Evolutionary conservation across 2,797 vertebrate genomes (phyloP), one percentile per base, ranked within the genome.

Genomic region (Eremophila alpestris): DNA sequence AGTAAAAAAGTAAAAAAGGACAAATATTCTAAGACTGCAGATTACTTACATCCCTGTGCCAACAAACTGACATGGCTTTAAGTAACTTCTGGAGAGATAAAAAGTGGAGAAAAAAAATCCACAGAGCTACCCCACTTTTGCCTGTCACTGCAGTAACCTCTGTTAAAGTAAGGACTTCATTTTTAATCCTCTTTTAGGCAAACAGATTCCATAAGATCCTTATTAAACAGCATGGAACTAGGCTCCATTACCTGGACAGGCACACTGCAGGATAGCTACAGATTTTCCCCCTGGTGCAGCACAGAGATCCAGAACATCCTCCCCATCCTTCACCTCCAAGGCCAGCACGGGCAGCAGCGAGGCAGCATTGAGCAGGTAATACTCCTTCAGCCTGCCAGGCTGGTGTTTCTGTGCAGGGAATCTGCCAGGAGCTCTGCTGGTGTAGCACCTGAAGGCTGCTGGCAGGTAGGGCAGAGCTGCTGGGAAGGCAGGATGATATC

Each of bases 211-310:
- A 74, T 7, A 29, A 83, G 40, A 83, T 10, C 16, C 21, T 34
- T 48, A 76, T 2, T 15, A 20, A 78, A 56, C 15, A 83, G 52
- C 5, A 24, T 0, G 2, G 27, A 73, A 46, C 23, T 41, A 63
- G 13, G 5, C 16, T n/a, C 70, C 21, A 7, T 93, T 98, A 99
- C 99, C 99, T 98, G 99, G 99, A 27, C 32, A 97, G 34, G 98
- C 98, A 93, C 98, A 98, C 94, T 99, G 99, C 93, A 99, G 96
- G 48, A 99, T 78, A 48, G 98, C 98, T 29, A 99, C 36, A 8
- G 99, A 98, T 98, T 99, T 99, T 13, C 99, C 99, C 56, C 99
- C 99, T 10, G 99, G 99, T 26, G 99, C 99, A 56, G 99, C 98
- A 94, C 99, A 99, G 90, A 99, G 97, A 97, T 99, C 99, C 98